Conservation (phyloP, 2,888 invertebrate species). For the Deroplatys truncata region DNA sequence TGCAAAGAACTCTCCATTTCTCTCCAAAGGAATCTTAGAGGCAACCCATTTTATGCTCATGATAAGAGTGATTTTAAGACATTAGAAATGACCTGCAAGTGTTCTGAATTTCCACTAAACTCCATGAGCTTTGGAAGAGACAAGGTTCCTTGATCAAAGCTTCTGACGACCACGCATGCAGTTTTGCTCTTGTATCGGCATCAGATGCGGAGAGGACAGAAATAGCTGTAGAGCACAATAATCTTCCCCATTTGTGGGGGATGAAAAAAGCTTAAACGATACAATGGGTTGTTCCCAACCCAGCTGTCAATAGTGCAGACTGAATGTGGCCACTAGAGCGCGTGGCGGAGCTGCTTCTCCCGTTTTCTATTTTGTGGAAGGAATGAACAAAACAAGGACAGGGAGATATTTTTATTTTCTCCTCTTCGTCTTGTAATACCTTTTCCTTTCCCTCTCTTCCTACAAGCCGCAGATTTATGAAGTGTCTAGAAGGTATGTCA, state of each 20-base stretch:
- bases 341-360: not conserved
- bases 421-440: not conserved
- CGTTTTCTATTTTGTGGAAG: not conserved
- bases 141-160: too few species aligned
- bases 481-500: not conserved
- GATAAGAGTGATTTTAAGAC: too few species aligned
- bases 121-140: too few species aligned
- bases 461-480: not conserved
- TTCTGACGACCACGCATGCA: not conserved
- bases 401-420: not conserved
- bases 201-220: not conserved
- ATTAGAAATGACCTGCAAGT: too few species aligned
- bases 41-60: too few species aligned
- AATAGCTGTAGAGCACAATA: not conserved
- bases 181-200: not conserved
- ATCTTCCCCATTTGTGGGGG: not conserved
- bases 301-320: not conserved
- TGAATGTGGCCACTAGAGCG: not conserved
- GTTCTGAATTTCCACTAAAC: too few species aligned
- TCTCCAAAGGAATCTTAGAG: too few species aligned
- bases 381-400: not conserved
- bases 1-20: too few species aligned
- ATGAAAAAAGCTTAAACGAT: not conserved
- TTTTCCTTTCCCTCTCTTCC: not conserved
- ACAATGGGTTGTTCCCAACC: not conserved